Evolutionary conservation across 2,888 invertebrate species (phyloP).

Genomic region (Phymatocera aterrima): DNA sequence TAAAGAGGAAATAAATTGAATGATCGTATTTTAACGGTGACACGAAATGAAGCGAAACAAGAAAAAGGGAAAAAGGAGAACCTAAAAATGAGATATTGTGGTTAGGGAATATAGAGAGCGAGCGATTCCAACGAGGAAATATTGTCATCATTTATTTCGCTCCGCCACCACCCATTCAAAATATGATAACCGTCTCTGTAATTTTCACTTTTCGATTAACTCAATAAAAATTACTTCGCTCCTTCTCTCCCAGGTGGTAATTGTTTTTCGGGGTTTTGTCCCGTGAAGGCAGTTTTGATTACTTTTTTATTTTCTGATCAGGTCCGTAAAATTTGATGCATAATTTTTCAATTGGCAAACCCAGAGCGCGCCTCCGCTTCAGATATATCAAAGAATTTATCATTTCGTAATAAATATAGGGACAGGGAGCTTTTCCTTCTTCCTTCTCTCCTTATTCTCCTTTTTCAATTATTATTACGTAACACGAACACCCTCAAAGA

Average conservation of each 20-base stretch:
- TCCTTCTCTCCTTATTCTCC: too few species aligned
- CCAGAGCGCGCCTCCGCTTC: background rate
- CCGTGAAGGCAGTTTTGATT: background rate
- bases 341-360: slow-evolving; percentile 24
- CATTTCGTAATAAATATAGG: slow-evolving; percentile 6
- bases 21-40: background rate
- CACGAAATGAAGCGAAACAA: background rate
- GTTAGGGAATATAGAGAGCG: background rate
- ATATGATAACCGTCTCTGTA: background rate
- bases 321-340: slow-evolving; percentile 10
- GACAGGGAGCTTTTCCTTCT: too few species aligned
- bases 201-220: background rate
- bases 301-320: slow-evolving; percentile 22
- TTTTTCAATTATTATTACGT: slow-evolving; percentile 25
- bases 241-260: background rate
- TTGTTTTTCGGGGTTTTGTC: background rate
- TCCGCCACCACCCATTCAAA: background rate
- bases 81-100: background rate
- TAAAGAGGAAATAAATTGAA: slow-evolving; percentile 4
- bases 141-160: background rate
- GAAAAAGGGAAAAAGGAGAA: too few species aligned
- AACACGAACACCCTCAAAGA: slow-evolving; percentile 14
- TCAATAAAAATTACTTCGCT: background rate
- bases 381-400: slow-evolving; percentile 22
- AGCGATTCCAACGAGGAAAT: background rate